Percentiles rank a stretch among this genome's conserved stretches.
Conservation (phyloP, 2,113 vertebrate genomes). For the Actenoides hombroni region DNA sequence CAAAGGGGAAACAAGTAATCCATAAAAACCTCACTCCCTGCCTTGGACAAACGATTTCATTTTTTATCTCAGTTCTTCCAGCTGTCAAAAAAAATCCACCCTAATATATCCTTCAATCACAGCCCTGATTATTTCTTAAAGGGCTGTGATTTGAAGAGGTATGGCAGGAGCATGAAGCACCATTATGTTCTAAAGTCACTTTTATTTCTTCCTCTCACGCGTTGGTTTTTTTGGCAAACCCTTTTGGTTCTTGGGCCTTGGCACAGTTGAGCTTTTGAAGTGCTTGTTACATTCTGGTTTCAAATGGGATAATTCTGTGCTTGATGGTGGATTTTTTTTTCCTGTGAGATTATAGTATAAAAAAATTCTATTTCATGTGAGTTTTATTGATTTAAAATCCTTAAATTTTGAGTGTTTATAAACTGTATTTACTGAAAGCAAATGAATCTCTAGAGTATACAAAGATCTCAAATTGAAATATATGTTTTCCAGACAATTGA, state of each 20-base stretch:
- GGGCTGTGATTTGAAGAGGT: neutral
- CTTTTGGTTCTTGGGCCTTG: neutral
- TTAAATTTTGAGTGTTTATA: neutral
- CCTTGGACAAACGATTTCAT: neutral
- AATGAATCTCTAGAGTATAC: neutral
- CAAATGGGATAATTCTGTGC: neutral
- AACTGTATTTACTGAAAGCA: neutral
- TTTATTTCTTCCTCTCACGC: neutral
- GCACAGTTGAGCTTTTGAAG: neutral
- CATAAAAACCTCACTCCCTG: neutral
- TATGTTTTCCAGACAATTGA: neutral
- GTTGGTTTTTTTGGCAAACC: neutral
- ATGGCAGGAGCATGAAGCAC: fast-evolving
- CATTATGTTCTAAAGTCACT: neutral
- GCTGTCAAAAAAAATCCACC: neutral
- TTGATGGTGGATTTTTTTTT: neutral
- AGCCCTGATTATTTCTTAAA: neutral
- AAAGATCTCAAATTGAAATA: neutral
- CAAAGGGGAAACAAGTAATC: fast-evolving
- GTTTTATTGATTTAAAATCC: neutral
- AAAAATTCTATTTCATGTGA: neutral
- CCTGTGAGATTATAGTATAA: neutral
- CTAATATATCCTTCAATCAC: neutral
- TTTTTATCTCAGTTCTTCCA: neutral
- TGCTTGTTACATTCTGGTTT: neutral